phyloP scores from a whole-genome alignment of 2,888 invertebrate species.

The Noctua pronuba region DNA sequence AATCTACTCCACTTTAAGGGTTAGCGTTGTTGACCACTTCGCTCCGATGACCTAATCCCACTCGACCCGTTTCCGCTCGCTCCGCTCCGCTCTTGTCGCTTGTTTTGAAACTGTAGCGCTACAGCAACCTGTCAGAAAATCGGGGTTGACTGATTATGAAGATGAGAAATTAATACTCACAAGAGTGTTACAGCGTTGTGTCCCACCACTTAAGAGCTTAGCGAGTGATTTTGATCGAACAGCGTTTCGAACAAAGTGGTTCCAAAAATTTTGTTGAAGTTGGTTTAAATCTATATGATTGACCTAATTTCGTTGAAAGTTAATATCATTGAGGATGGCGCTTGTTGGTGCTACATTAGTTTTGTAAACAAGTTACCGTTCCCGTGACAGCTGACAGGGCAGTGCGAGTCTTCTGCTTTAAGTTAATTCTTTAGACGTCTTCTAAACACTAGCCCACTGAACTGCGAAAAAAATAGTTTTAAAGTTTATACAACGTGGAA shows the following conservation, averaged over 20 bases:
- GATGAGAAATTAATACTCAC: slow-evolving; percentile 17
- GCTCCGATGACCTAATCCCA: slow-evolving; percentile 14
- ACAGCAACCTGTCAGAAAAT: slow-evolving; percentile 11
- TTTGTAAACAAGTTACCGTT: slow-evolving; percentile 11
- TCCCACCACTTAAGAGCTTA: slow-evolving; percentile 19
- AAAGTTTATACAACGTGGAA: too few relatives aligned
- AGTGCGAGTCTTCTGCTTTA: neutral
- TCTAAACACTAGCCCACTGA: too few relatives aligned
- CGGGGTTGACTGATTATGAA: slow-evolving; percentile 40
- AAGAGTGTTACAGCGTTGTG: slow-evolving; percentile 1
- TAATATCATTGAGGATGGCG: neutral
- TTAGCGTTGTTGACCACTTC: slow-evolving; percentile 31
- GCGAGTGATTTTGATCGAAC: slow-evolving; percentile 43
- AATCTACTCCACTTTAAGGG: neutral
- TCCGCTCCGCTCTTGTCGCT: neutral
- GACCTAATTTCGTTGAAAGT: slow-evolving; percentile 26
- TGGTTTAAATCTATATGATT: slow-evolving; percentile 10
- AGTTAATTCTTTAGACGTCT: neutral
- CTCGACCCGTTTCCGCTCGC: neutral
- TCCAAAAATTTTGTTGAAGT: neutral
- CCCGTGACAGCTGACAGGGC: neutral
- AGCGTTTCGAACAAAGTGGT: neutral
- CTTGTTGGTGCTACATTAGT: slow-evolving; percentile 11
- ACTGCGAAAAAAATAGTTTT: too few relatives aligned
- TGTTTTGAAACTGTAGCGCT: slow-evolving; percentile 3